Evolutionary conservation across 1,140 invertebrate species (phyloP).

Genomic region (Hestina assimilis): DNA sequence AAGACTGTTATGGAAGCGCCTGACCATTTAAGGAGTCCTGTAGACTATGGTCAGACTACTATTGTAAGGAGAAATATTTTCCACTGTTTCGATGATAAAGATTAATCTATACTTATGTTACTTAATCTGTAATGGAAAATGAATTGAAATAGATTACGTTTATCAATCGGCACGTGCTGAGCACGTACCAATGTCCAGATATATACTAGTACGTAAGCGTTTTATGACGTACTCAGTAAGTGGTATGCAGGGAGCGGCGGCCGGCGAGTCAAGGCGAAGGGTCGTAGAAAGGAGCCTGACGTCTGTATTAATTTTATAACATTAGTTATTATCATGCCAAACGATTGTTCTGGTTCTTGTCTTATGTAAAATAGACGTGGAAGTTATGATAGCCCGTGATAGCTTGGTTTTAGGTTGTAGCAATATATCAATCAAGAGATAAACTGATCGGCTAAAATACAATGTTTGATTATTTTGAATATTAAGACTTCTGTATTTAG

Average conservation of each 20-base stretch:
- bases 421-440: slow-evolving; percentile 22
- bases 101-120: no score
- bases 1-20: no score
- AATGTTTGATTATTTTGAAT: not conserved
- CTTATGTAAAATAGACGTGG: slow-evolving; percentile 29
- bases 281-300: slow-evolving; percentile 61
- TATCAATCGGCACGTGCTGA: slow-evolving; percentile 20
- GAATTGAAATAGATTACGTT: slow-evolving; percentile 1
- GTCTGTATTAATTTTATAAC: slow-evolving; percentile 43
- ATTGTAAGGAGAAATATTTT: no score
- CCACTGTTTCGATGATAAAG: no score
- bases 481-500: not conserved
- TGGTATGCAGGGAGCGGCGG: slow-evolving; percentile 68
- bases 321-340: slow-evolving; percentile 26
- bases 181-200: slow-evolving; percentile 4
- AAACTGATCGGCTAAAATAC: not conserved
- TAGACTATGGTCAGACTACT: no score
- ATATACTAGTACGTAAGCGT: slow-evolving; percentile 11
- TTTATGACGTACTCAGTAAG: slow-evolving; percentile 10
- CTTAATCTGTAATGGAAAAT: no score
- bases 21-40: no score
- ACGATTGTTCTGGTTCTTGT: slow-evolving; percentile 31
- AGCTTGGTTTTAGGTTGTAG: slow-evolving; percentile 10
- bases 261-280: slow-evolving; percentile 68
- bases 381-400: slow-evolving; percentile 25